Conservation (phyloP, 1,140 invertebrate genomes). For the Apis florea region DNA sequence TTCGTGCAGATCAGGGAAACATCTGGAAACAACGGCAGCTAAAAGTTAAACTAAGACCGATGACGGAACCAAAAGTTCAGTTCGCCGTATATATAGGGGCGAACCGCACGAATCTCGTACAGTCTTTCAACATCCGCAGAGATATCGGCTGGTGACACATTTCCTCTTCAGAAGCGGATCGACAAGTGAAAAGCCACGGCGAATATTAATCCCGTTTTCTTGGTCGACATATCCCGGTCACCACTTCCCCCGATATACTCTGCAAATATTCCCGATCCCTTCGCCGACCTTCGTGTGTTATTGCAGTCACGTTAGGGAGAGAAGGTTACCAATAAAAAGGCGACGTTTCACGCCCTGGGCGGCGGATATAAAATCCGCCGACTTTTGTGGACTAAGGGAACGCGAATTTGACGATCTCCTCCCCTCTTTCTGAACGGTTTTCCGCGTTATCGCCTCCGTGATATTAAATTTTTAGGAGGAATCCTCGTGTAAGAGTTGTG, state of each 20-base stretch:
- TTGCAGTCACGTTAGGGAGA: constrained; percentile 35
- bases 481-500: no score
- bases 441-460: not conserved
- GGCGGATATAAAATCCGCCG: constrained; percentile 10
- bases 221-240: not conserved
- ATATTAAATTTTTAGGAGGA: constrained; percentile 11
- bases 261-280: constrained; percentile 13
- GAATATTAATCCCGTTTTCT: constrained; percentile 40
- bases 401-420: constrained; percentile 20
- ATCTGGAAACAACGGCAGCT: constrained; percentile 8
- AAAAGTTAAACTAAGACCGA: constrained; percentile 35
- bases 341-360: constrained; percentile 9
- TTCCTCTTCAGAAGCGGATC: constrained; percentile 28
- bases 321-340: constrained; percentile 23
- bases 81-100: not conserved
- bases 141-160: not conserved
- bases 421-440: constrained; percentile 9
- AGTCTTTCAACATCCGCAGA: constrained; percentile 21
- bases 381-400: constrained; percentile 7
- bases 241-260: not conserved
- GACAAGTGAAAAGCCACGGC: constrained; percentile 32
- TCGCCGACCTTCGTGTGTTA: constrained; percentile 4
- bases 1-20: not conserved
- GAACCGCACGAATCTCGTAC: constrained; percentile 20
- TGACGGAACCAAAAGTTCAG: constrained; percentile 10